Evolutionary conservation across 92 coral and sea anemone genomes (phyloP).

Genomic region (Porites rus): DNA sequence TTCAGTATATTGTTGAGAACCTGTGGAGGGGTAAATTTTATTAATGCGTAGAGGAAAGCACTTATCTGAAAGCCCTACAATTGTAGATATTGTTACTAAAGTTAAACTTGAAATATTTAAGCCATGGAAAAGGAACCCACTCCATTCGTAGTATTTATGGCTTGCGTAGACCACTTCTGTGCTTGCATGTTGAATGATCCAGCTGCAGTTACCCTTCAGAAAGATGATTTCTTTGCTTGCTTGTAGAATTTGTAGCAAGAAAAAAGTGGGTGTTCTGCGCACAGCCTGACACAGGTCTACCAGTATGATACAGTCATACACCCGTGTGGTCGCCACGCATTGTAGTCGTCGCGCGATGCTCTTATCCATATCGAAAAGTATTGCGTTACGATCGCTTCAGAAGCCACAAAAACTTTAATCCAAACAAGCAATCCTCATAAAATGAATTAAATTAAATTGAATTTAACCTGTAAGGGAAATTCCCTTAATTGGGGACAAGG

Average conservation of each 20-base stretch:
- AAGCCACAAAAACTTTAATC: not conserved
- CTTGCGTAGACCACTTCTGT: not conserved
- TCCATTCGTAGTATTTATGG: not conserved
- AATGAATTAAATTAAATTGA: not conserved
- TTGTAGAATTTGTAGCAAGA: not conserved
- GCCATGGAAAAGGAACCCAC: not conserved
- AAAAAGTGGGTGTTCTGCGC: not conserved
- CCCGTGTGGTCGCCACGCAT: not conserved
- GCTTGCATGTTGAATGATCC: not conserved
- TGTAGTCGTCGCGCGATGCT: not conserved
- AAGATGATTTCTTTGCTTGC: too few relatives aligned
- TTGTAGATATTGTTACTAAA: not conserved
- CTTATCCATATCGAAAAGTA: not conserved
- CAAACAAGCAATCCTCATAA: slow-evolving; percentile 12
- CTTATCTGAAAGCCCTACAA: not conserved
- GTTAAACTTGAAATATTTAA: slow-evolving; percentile 6
- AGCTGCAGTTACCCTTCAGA: too few relatives aligned
- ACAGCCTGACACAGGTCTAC: not conserved
- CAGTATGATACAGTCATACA: not conserved
- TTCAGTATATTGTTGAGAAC: not conserved
- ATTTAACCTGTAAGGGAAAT: not conserved
- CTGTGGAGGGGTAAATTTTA: not conserved
- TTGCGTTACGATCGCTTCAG: not conserved
- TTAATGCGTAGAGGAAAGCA: not conserved
- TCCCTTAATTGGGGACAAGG: slow-evolving; percentile 5